Evolutionary conservation across 2,113 vertebrate species (phyloP), one percentile per base, ranked within the genome.

Genomic region (Hystrix cristata): DNA sequence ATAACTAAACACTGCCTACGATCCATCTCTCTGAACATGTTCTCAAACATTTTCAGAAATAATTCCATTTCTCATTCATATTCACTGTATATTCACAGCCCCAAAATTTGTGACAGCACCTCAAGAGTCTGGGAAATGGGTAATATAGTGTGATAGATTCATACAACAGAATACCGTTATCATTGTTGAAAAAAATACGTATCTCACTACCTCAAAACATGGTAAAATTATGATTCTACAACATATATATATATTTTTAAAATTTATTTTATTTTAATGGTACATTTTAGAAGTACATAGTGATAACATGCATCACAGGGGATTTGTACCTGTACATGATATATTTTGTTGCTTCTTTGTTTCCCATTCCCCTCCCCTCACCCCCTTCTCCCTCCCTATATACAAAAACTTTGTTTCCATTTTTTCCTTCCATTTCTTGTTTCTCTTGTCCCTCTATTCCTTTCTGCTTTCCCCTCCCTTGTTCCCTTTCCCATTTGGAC

Each of bases 171-270:
- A 46, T 21, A 87, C 0, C 31, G 4, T 5, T 5, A 69, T 2
- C 62, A 29, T 34, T 95, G 31, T 38, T 86, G 82, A 83, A 93
- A 90, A 43, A 71, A 46, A 91, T 23, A 84, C 0, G 83, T 23
- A 29, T 64, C 62, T 34, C 5, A 67, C 64, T 59, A 90, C 64
- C 34, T 86, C 4, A 96, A 96, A 92, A 85, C 21, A 38, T 21
- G 83, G 16, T 85, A 57, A 71, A 93, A 95, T 74, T 69, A 67
- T 67, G n/a, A 92, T 60, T 64, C 10, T 79, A 16, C 7, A 91
- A 80, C 34, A 13, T 79, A 93, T 21, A 38, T 38, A 38, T 38
- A 38, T 38, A 38, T 38, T 38, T 38, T 38, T 38, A 38, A 38
- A 38, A 38, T 38, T 38, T 38, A 38, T 38, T 38, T 38, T 38